Percentiles rank a stretch among this genome's conserved stretches.
Evolutionary conservation across 2,113 vertebrate species (phyloP).

Genomic region (Pomatostomus ruficeps): DNA sequence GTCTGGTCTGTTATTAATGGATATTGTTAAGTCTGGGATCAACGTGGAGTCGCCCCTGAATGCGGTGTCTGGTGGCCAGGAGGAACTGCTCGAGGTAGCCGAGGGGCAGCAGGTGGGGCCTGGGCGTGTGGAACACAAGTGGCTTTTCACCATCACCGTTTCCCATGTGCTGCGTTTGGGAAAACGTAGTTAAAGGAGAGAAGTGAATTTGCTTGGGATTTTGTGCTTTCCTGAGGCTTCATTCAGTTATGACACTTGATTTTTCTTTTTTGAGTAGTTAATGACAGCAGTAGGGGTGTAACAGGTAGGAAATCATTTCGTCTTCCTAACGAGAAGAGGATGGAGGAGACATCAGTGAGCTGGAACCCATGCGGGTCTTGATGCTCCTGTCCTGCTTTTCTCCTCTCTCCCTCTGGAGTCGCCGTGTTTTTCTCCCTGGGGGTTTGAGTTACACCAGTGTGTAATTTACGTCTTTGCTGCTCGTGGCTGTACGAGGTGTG

Average conservation of each 20-base stretch:
- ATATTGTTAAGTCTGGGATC: not conserved
- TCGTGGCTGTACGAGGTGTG: rapidly evolving
- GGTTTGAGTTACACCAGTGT: not conserved
- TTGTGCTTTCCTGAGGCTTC: not conserved
- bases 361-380: not conserved
- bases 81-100: not conserved
- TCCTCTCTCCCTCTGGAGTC: not conserved
- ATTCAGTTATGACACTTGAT: not conserved
- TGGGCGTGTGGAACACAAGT: not conserved
- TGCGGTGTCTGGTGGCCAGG: not conserved
- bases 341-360: not conserved
- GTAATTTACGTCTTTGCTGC: not conserved
- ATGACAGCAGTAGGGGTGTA: not conserved
- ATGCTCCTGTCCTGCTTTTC: not conserved
- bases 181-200: not conserved
- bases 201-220: not conserved
- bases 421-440: not conserved
- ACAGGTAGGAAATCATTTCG: not conserved
- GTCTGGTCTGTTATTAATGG: conserved; percentile 23
- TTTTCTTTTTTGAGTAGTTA: not conserved
- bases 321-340: not conserved
- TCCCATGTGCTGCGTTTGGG: rapidly evolving
- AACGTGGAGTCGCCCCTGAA: not conserved
- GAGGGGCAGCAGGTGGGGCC: not conserved
- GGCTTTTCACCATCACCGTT: not conserved